phyloP scores from a whole-genome alignment of 2,888 invertebrate species.

The Eudemis profundana region DNA sequence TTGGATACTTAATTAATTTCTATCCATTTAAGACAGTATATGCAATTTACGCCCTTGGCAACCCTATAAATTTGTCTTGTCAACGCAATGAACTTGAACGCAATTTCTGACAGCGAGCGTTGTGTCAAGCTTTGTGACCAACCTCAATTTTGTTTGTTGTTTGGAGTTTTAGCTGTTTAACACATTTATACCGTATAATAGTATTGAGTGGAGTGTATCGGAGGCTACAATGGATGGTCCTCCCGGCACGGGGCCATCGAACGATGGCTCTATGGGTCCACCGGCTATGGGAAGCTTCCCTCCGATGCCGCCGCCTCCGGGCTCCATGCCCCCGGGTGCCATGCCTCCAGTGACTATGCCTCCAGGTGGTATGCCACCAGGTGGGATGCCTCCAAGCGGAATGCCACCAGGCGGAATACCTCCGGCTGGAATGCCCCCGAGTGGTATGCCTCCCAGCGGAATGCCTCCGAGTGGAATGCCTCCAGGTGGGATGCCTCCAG shows the following conservation, averaged over 20 bases:
- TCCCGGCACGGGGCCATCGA: slow-evolving; percentile 71
- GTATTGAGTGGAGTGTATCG: not conserved
- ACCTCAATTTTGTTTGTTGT: slow-evolving; percentile 41
- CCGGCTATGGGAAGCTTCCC: slow-evolving; percentile 68
- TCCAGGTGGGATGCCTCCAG: slow-evolving; percentile 48
- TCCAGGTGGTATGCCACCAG: slow-evolving; percentile 46
- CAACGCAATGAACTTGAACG: not conserved
- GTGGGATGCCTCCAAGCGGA: slow-evolving; percentile 65
- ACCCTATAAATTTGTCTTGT: slow-evolving; percentile 16
- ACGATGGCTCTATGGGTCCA: slow-evolving; percentile 66
- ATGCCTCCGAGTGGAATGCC: slow-evolving; percentile 55
- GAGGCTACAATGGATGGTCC: slow-evolving; percentile 74
- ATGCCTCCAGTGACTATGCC: slow-evolving; percentile 60
- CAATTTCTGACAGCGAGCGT: slow-evolving; percentile 17
- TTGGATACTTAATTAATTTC: too few species aligned
- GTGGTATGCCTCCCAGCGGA: slow-evolving; percentile 51
- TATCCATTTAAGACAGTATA: too few species aligned
- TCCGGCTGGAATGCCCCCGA: slow-evolving; percentile 57
- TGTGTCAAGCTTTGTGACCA: slow-evolving; percentile 27
- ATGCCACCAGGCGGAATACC: slow-evolving; percentile 62
- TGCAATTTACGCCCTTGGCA: slow-evolving; percentile 2
- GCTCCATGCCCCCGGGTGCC: slow-evolving; percentile 64
- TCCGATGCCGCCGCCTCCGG: slow-evolving; percentile 69
- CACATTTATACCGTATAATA: not conserved
- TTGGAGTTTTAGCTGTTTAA: slow-evolving; percentile 13